Conservation (phyloP, 2,797 vertebrate species). For the Todus mexicanus region DNA sequence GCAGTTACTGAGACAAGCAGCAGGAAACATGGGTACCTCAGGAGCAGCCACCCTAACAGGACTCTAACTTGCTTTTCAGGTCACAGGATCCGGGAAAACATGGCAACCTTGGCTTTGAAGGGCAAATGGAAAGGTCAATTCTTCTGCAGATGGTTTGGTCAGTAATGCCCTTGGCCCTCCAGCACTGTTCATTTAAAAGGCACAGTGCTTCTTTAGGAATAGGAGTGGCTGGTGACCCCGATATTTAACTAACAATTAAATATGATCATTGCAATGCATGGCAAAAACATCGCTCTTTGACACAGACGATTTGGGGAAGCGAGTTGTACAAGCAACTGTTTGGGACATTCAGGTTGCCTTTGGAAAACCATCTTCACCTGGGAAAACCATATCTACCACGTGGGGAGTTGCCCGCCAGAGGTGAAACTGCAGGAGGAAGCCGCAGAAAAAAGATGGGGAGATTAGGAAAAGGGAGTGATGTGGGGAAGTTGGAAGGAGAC, state of each 20-base stretch:
- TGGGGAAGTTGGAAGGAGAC: not conserved
- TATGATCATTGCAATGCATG: not conserved
- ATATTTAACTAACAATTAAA: slow-evolving; percentile 37
- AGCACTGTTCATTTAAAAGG: not conserved
- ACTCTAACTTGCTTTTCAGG: not conserved
- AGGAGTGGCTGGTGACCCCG: not conserved
- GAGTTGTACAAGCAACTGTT: not conserved
- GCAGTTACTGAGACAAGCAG: not conserved
- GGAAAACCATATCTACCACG: not conserved
- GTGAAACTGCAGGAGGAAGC: not conserved
- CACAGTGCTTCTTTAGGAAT: not conserved
- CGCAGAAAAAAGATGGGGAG: not conserved
- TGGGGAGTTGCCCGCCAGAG: not conserved
- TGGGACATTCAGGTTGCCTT: not conserved
- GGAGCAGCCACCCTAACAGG: not conserved
- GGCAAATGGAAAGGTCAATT: not conserved
- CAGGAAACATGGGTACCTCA: not conserved
- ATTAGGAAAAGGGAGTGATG: not conserved
- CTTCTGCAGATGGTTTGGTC: not conserved
- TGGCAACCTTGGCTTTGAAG: not conserved
- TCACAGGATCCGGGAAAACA: not conserved
- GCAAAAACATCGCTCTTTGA: not conserved
- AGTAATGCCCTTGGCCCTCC: slow-evolving; percentile 13
- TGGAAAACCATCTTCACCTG: not conserved
- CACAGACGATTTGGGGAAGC: not conserved